These are phyloP conservation scores for Vultur gryphus DNA, from an alignment of 2,797 vertebrate genomes.

Conservation along the genomic window DNA sequence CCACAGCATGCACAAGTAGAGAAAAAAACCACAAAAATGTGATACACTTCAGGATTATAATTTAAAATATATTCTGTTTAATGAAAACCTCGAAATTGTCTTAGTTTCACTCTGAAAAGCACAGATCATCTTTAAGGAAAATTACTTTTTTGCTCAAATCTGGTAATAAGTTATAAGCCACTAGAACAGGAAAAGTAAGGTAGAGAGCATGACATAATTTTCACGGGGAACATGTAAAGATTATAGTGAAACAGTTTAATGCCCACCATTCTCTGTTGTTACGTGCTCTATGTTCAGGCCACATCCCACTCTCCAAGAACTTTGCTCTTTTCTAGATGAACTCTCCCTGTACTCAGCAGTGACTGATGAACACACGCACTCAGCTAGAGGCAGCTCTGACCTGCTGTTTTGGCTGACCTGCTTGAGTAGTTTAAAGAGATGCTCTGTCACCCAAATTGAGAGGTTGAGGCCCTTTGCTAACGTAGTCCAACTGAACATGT, in stretches of 20 bases:
- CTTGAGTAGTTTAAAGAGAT: background rate
- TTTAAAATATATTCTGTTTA: background rate
- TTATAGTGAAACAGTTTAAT: background rate
- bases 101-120: background rate
- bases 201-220: background rate
- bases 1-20: background rate
- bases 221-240: background rate
- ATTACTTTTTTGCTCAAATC: background rate
- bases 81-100: background rate
- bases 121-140: background rate
- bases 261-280: background rate
- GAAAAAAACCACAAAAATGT: background rate
- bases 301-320: background rate
- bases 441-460: background rate
- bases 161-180: background rate
- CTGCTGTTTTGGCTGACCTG: background rate
- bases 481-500: background rate
- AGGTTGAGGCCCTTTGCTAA: background rate
- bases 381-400: background rate
- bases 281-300: background rate
- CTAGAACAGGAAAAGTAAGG: background rate
- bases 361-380: background rate
- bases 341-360: background rate
- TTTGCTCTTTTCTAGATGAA: background rate
- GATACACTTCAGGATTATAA: background rate